Evolutionary conservation across 2,888 invertebrate genomes (phyloP).

Genomic region (Sesia apiformis): DNA sequence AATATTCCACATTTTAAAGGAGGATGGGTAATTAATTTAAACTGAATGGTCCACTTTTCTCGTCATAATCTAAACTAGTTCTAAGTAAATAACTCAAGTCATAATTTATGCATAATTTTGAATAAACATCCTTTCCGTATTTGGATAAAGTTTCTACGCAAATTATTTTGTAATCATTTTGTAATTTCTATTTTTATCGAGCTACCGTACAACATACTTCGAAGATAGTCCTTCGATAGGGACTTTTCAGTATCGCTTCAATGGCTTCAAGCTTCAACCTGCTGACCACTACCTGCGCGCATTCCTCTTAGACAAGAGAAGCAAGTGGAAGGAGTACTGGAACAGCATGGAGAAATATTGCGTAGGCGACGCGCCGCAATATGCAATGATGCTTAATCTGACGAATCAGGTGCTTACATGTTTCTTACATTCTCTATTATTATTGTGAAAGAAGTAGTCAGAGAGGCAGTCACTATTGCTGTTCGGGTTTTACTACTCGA

Average conservation of each 20-base stretch:
- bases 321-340: background rate
- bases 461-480: no score
- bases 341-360: background rate
- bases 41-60: background rate
- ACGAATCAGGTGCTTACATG: background rate
- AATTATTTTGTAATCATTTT: no score
- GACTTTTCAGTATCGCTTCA: background rate
- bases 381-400: background rate
- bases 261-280: background rate
- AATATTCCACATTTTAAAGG: slow-evolving; percentile 86
- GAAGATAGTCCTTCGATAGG: background rate
- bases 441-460: no score
- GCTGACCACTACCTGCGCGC: background rate
- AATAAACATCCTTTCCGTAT: no score
- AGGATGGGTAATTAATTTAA: slow-evolving; percentile 69
- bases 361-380: background rate
- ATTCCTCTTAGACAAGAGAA: background rate
- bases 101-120: no score
- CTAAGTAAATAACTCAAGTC: no score
- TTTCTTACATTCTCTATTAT: no score
- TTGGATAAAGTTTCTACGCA: no score
- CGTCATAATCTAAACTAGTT: no score
- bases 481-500: no score
- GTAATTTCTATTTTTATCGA: background rate
- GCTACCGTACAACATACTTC: background rate